Conservation (phyloP, 2,888 invertebrate genomes). For the Scaptomyza cyrtandrae region DNA sequence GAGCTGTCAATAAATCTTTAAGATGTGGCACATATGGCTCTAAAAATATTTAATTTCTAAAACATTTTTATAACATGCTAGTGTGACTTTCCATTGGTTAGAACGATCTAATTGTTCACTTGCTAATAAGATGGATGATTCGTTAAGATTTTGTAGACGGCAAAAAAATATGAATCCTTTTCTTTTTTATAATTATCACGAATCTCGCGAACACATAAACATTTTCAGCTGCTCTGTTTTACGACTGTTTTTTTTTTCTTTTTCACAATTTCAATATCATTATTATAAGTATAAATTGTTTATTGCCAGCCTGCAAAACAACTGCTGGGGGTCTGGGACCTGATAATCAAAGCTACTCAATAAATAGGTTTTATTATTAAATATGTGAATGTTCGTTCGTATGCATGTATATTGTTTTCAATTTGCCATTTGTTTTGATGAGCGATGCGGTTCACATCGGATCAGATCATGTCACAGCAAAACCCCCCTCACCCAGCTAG, state of each 20-base stretch:
- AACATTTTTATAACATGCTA: background rate
- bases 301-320: slow-evolving; percentile 28
- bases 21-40: background rate
- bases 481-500: background rate
- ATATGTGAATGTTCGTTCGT: background rate
- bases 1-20: background rate
- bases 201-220: slow-evolving; percentile 9
- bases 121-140: background rate
- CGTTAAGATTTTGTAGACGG: background rate
- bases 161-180: background rate
- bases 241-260: slow-evolving; percentile 23
- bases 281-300: slow-evolving; percentile 9
- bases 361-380: slow-evolving; percentile 42
- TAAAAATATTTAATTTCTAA: background rate
- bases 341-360: slow-evolving; percentile 40
- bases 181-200: slow-evolving; percentile 22
- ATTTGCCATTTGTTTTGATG: slow-evolving; percentile 30
- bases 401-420: slow-evolving; percentile 28
- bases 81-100: background rate
- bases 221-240: slow-evolving; percentile 9
- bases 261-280: slow-evolving; percentile 16
- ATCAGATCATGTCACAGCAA: slow-evolving; percentile 10
- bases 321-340: slow-evolving; percentile 42
- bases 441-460: slow-evolving; percentile 4
- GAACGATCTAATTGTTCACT: background rate